Conservation (phyloP, 2,888 invertebrate genomes). For the Apeira syringaria region DNA sequence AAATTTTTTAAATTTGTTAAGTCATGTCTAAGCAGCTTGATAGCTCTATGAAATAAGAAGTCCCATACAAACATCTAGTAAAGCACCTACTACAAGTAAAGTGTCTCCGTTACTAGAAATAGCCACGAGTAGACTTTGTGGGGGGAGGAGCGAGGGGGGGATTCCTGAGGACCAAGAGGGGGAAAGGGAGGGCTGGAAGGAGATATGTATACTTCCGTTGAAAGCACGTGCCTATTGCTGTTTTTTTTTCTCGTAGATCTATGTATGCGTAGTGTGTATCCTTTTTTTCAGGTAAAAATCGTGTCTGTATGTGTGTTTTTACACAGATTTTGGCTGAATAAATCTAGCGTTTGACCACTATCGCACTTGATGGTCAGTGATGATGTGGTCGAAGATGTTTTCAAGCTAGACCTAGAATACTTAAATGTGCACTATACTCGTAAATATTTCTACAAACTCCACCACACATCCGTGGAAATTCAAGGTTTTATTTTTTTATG, state of each 20-base stretch:
- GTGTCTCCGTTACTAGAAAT: slow-evolving; percentile 73
- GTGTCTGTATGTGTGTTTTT: too few relatives aligned
- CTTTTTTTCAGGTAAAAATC: too few relatives aligned
- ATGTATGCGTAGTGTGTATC: slow-evolving; percentile 34
- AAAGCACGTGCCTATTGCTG: slow-evolving; percentile 59
- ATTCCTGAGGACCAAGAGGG: slow-evolving; percentile 22
- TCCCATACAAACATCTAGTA: slow-evolving; percentile 60
- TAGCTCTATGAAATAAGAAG: slow-evolving; percentile 46
- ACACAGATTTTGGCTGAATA: too few relatives aligned
- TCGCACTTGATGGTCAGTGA: too few relatives aligned
- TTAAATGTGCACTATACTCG: too few relatives aligned
- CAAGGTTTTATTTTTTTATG: too few relatives aligned
- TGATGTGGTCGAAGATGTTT: too few relatives aligned
- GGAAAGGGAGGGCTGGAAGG: slow-evolving; percentile 25
- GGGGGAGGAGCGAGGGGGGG: slow-evolving; percentile 29
- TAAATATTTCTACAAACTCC: too few relatives aligned
- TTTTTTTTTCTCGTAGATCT: slow-evolving; percentile 31
- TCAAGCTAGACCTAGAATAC: too few relatives aligned
- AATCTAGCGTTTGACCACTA: too few relatives aligned
- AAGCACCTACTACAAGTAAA: slow-evolving; percentile 70
- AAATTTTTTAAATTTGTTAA: too few relatives aligned
- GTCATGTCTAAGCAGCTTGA: slow-evolving; percentile 28
- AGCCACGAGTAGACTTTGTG: slow-evolving; percentile 52
- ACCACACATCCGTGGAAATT: too few relatives aligned
- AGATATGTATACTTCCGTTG: slow-evolving; percentile 53